Evolutionary conservation across 2,113 vertebrate species (phyloP).

Genomic region (Microcebus jonahi): DNA sequence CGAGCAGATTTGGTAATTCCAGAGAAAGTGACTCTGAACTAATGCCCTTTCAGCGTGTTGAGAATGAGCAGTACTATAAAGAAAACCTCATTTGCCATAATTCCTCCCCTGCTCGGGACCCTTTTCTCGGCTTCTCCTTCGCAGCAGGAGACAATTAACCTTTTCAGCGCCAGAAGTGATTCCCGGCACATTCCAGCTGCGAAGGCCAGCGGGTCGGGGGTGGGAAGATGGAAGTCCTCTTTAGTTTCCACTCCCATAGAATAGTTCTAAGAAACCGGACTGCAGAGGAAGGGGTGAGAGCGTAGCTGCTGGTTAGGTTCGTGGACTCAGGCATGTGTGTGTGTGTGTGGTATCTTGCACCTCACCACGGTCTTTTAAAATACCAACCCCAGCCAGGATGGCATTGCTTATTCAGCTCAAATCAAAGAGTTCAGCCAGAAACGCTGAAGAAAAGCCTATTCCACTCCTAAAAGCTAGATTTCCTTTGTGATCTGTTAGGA

Average conservation of each 20-base stretch:
- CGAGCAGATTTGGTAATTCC: constrained; percentile 96
- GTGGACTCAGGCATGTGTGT: neutral
- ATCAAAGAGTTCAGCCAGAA: neutral
- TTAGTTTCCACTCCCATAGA: constrained; percentile 80
- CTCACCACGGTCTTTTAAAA: constrained; percentile 59
- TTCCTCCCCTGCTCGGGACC: constrained; percentile 86
- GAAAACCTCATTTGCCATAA: constrained; percentile 89
- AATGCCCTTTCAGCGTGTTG: constrained; percentile 89
- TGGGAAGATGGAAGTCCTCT: constrained; percentile 85
- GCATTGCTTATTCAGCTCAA: constrained; percentile 45
- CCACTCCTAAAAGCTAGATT: constrained; percentile 54
- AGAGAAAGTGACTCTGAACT: constrained; percentile 90
- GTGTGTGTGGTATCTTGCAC: constrained; percentile 18
- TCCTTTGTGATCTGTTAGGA: constrained; percentile 35
- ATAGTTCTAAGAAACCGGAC: constrained; percentile 79
- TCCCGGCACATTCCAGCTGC: constrained; percentile 85
- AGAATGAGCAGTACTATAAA: constrained; percentile 86
- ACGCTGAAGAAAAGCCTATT: neutral
- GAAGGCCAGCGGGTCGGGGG: constrained; percentile 84
- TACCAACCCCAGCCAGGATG: neutral
- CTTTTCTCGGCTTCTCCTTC: constrained; percentile 84
- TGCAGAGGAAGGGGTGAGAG: constrained; percentile 37
- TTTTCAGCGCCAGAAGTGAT: constrained; percentile 87
- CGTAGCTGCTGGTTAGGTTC: neutral
- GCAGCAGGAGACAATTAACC: constrained; percentile 89